phyloP scores from a whole-genome alignment of 2,113 vertebrate species.

The Oreotragus oreotragus region DNA sequence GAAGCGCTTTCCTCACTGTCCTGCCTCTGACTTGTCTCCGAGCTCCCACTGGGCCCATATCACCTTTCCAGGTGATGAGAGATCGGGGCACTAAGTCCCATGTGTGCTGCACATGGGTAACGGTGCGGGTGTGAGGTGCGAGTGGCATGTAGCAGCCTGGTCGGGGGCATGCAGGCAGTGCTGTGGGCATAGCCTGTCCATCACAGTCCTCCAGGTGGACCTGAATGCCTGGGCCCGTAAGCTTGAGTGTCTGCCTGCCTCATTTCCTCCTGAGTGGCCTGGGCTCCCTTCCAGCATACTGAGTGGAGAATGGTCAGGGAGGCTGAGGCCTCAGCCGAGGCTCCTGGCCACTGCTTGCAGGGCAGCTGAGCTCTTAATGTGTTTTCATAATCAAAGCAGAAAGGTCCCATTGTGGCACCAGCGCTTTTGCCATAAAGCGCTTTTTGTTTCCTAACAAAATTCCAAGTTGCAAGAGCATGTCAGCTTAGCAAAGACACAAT shows the following conservation, averaged over 20 bases:
- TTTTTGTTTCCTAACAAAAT: constrained; percentile 69
- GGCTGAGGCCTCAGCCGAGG: neutral
- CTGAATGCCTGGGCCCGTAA: neutral
- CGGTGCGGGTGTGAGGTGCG: fast-evolving
- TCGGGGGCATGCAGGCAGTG: fast-evolving
- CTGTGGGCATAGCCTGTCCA: neutral
- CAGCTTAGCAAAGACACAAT: constrained; percentile 63
- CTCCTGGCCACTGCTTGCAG: constrained; percentile 4
- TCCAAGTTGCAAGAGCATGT: constrained; percentile 63
- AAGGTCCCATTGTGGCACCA: constrained; percentile 66
- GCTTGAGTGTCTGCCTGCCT: neutral
- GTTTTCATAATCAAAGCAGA: constrained; percentile 66
- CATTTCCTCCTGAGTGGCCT: neutral
- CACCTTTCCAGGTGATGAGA: neutral
- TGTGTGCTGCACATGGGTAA: too few species aligned
- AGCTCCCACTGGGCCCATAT: neutral
- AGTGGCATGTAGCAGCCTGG: neutral
- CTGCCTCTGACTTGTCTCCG: neutral
- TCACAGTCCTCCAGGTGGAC: neutral
- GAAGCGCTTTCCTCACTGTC: neutral
- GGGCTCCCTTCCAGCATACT: neutral
- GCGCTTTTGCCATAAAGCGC: constrained; percentile 56
- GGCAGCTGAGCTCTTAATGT: constrained; percentile 63
- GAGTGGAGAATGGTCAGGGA: neutral
- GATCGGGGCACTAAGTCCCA: neutral